Base-by-base conservation (phyloP, 1,140 invertebrate species). In the Neodiprion virginianus region DNA sequence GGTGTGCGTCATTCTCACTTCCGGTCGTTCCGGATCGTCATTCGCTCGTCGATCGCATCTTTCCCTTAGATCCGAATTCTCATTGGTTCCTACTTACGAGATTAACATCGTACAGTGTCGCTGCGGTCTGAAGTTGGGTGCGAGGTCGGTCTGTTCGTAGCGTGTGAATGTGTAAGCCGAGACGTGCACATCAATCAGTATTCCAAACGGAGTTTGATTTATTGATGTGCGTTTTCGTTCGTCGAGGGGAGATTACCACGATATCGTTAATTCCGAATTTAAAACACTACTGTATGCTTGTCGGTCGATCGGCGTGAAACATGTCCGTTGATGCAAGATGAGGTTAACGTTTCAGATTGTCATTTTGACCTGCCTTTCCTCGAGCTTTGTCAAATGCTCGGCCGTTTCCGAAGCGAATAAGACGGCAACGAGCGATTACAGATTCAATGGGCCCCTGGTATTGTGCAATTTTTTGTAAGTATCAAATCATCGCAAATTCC, bases 391-490 rank as follows among this genome's bases (percentile, higher is more conserved):
- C n/a, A 68, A 79, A 72, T 77, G 78, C 77, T 77, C 82, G 53
- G 49, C 74, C 65, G 74, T 80, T 7, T 75, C 77, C 17, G 48
- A 75, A 68, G 67, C 67, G 9, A 88, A 87, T n/a, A 86, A 84
- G 72, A 83, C 47, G 3, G 83, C 85, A 8, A 67, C 73, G 7
- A 72, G 80, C 14, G 76, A 75, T 8, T 87, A 87, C 53, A 84
- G 81, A 53, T 85, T 87, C 0, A 80, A 86, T 8, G 87, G 87
- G 47, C 87, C 87, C 48, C 79, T 87, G 50, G 84, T 88, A 67
- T 79, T 84, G 72, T 88, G 87, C 69, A 85, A 82, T 78, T 88
- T 84, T 80, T 76, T 88, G 87, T 88, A 73, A 85, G 86, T 87
- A 76, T 23, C 67, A 5, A 40, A 40, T 40, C 28, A 40, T 40